Percentiles rank a stretch among this genome's conserved stretches.
phyloP scores from a whole-genome alignment of 2,888 invertebrate species.

The Ditula angustiorana region DNA sequence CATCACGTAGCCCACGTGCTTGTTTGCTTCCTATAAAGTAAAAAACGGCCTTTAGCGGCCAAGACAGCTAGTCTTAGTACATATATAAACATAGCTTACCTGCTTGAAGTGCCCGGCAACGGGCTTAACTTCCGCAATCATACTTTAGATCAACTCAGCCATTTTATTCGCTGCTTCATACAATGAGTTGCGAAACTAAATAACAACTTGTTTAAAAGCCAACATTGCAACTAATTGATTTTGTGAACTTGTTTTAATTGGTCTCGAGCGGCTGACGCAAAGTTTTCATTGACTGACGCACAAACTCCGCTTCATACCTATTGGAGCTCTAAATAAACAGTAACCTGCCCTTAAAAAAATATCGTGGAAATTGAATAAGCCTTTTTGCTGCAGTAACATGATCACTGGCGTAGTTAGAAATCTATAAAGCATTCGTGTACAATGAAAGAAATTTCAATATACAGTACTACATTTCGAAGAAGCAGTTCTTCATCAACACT shows the following conservation, averaged over 20 bases:
- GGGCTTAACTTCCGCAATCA: constrained; percentile 33
- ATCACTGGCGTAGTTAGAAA: background rate
- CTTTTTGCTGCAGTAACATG: background rate
- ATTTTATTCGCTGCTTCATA: constrained; percentile 47
- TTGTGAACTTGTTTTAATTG: constrained; percentile 75
- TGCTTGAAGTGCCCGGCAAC: background rate
- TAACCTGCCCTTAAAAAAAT: background rate
- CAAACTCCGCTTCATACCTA: constrained; percentile 58
- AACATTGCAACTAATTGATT: constrained; percentile 77
- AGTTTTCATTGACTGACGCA: constrained; percentile 67
- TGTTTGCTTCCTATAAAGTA: too few species aligned
- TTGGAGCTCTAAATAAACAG: constrained; percentile 39
- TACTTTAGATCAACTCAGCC: constrained; percentile 36
- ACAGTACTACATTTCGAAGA: background rate
- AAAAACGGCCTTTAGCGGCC: too few species aligned
- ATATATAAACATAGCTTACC: background rate
- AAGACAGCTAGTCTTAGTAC: too few species aligned
- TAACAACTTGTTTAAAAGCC: constrained; percentile 71
- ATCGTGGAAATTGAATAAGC: background rate
- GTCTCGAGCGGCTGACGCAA: constrained; percentile 57
- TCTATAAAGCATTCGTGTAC: background rate
- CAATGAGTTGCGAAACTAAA: constrained; percentile 69
- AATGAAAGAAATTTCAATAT: background rate
- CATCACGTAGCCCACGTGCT: too few species aligned
- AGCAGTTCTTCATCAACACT: background rate